These are phyloP conservation scores for Montipora efflorescens DNA, from an alignment of 64 coral and sea anemone genomes.

Conservation along the genomic window DNA sequence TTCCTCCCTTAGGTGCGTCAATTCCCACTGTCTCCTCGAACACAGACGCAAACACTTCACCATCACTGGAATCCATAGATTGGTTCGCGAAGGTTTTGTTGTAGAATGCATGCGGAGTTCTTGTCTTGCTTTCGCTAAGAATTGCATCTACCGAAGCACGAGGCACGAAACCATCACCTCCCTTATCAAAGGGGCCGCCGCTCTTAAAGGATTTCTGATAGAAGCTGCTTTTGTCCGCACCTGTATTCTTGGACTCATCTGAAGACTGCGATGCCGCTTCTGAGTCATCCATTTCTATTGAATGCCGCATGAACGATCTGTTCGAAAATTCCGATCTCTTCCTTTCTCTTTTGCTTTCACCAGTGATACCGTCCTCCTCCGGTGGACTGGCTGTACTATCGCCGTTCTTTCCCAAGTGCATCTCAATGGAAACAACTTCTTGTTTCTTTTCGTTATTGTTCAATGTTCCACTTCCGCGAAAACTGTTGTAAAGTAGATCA, in stretches of 20 bases:
- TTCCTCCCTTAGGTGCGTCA: neutral
- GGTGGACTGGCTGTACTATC: neutral
- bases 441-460: conserved; percentile 32
- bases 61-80: neutral
- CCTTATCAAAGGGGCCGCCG: neutral
- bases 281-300: neutral
- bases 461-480: neutral
- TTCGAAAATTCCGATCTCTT: conserved; percentile 1
- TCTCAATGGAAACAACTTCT: conserved; percentile 15
- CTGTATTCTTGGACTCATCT: neutral
- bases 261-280: neutral
- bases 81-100: conserved; percentile 16
- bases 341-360: neutral
- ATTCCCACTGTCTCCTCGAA: neutral
- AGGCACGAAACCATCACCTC: neutral
- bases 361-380: neutral
- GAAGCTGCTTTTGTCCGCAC: conserved; percentile 1
- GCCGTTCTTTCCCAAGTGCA: neutral
- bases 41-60: neutral
- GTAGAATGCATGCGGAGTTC: neutral
- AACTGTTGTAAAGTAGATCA: conserved; percentile 8
- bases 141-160: neutral
- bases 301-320: neutral
- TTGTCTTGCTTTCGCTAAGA: neutral
- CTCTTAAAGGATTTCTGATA: conserved; percentile 5